phyloP scores from a whole-genome alignment of 2,888 invertebrate species.

The Brachypalpus laphriformis region DNA sequence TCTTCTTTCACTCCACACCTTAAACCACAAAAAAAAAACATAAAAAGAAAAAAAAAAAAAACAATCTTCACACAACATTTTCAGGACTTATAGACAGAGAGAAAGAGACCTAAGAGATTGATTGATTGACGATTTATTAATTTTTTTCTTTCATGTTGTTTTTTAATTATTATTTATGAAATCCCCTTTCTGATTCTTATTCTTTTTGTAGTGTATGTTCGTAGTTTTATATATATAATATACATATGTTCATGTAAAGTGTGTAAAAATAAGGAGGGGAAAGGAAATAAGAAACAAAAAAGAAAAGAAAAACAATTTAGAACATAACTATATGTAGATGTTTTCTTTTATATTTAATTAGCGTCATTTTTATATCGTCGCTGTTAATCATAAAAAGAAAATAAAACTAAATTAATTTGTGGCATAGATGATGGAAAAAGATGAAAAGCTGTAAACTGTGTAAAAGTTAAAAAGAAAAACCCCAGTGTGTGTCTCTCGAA shows the following conservation, averaged over 20 bases:
- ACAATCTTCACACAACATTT: constrained; percentile 56
- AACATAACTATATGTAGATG: constrained; percentile 41
- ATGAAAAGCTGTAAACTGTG: neutral
- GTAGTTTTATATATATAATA: constrained; percentile 65
- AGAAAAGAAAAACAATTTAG: constrained; percentile 11
- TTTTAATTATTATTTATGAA: constrained; percentile 66
- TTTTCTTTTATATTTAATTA: constrained; percentile 34
- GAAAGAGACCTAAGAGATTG: constrained; percentile 64
- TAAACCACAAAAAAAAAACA: constrained; percentile 3
- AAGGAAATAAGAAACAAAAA: constrained; percentile 31
- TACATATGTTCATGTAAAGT: constrained; percentile 71
- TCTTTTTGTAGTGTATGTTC: constrained; percentile 61
- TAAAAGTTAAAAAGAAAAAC: constrained; percentile 12
- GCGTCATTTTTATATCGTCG: constrained; percentile 36
- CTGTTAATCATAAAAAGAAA: constrained; percentile 34
- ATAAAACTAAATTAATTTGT: constrained; percentile 37
- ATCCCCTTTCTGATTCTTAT: constrained; percentile 25
- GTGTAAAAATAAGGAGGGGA: constrained; percentile 61
- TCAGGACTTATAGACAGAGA: constrained; percentile 64
- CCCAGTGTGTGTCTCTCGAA: constrained; percentile 36
- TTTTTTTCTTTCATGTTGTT: constrained; percentile 29
- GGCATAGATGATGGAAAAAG: constrained; percentile 51
- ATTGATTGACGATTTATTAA: constrained; percentile 55
- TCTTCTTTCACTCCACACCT: constrained; percentile 21
- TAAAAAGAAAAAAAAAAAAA: constrained; percentile 11